Conservation (phyloP, 2,888 invertebrate genomes). For the Nephrocerus scutellatus region DNA sequence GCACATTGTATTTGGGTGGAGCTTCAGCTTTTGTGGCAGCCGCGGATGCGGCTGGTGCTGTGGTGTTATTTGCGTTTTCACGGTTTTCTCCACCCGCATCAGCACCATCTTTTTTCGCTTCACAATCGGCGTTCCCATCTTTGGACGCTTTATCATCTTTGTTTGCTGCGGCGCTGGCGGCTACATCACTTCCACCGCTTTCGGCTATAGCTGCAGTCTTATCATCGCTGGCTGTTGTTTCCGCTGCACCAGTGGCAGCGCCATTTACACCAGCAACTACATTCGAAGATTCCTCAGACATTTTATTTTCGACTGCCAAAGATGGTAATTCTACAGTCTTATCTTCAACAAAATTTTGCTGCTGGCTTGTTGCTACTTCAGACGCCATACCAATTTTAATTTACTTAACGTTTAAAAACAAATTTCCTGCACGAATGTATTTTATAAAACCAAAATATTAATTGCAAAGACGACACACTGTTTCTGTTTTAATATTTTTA, state of each 20-base stretch:
- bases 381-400: no score
- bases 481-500: no score
- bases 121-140: constrained; percentile 34
- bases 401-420: no score
- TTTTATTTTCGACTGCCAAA: constrained; percentile 45
- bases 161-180: constrained; percentile 42
- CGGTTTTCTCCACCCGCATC: constrained; percentile 37
- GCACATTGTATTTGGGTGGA: constrained; percentile 71
- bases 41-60: constrained; percentile 38
- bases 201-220: constrained; percentile 23
- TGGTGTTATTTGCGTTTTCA: constrained; percentile 48
- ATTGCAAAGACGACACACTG: no score
- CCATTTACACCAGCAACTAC: constrained; percentile 42
- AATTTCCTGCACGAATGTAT: no score
- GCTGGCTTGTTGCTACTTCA: no score
- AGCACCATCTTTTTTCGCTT: constrained; percentile 50
- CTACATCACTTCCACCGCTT: constrained; percentile 41
- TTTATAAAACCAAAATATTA: no score
- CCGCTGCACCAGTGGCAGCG: constrained; percentile 21
- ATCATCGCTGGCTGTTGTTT: constrained; percentile 25
- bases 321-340: no score
- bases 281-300: constrained; percentile 50
- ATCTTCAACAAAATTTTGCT: no score
- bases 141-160: constrained; percentile 37
- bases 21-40: constrained; percentile 55